Conservation (phyloP, 2,113 vertebrate genomes). For the Cardinalis cardinalis region DNA sequence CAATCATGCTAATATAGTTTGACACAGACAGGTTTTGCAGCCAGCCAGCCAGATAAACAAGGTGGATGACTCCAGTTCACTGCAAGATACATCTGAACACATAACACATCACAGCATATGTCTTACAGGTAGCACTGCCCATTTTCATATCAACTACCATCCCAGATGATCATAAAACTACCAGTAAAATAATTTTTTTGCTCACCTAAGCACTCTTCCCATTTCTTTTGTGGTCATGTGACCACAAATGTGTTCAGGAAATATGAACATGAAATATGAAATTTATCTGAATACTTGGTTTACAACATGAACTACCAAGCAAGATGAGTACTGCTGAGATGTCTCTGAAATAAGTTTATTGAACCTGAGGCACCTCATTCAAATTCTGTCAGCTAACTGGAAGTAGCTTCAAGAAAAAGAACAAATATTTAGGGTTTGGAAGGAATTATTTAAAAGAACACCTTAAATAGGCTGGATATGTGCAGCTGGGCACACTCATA, state of each 20-base stretch:
- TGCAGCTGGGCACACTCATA: neutral
- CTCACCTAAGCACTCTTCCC: neutral
- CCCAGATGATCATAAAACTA: neutral
- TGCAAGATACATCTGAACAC: neutral
- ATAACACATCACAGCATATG: neutral
- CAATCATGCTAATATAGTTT: conserved; percentile 49
- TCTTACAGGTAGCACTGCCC: neutral
- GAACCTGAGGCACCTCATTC: neutral
- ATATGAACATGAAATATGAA: neutral
- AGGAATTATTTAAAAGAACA: neutral
- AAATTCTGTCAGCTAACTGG: neutral
- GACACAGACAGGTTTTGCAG: conserved; percentile 42
- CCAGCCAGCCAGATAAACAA: conserved; percentile 50
- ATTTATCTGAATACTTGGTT: neutral
- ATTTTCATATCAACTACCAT: neutral
- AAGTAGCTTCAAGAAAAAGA: neutral
- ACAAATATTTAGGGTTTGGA: neutral
- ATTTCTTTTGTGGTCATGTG: neutral
- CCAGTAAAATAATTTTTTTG: neutral
- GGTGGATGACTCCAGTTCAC: neutral
- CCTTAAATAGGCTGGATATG: neutral
- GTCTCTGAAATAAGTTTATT: neutral
- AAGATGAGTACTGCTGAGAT: neutral
- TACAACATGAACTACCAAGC: neutral
- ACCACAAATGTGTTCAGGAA: neutral